Evolutionary conservation across 1,140 invertebrate genomes (phyloP), one percentile per base, ranked within the genome.

Genomic region (Nilaparvata lugens): DNA sequence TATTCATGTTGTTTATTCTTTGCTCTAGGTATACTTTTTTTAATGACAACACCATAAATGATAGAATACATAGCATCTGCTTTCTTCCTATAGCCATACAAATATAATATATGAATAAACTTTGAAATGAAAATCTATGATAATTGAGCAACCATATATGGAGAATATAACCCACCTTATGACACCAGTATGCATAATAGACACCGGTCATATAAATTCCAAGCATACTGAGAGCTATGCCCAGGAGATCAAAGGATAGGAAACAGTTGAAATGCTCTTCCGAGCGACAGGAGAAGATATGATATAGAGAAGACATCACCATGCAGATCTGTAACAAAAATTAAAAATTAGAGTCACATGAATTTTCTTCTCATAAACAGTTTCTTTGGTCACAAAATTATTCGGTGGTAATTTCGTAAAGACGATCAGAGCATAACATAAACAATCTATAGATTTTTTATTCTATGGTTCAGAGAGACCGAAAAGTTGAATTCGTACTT

Each of bases 121-220:
- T n/a, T n/a, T n/a, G n/a, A n/a, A n/a, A n/a, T n/a, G n/a, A n/a
- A n/a, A n/a, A n/a, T n/a, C n/a, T n/a, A n/a, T n/a, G n/a, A 28
- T 35, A 35, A 35, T 4, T 35, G 31, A 35, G 3, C 28, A 28
- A 4, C 7, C 13, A 6, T 2, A 61, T 54, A 14, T 56, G 24
- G 19, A 24, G 57, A n/a, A 42, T 18, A 61, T 23, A 11, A 18
- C 77, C 83, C 79, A 94, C 91, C 73, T 85, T 83, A 69, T 95
- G 84, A 76, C 94, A 97, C 87, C 93, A 97, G 75, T 97, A 98
- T 1, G 93, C 94, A 72, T 95, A 97, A 75, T 97, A 96, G 64
- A 97, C 90, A 54, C 93, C 93, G 16, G 93, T 93, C 57, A 95
- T 86, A 74, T 97, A 97, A 70, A 97, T 95, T 21, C 91, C 93